A percentile compares a stretch with the other conserved stretches of the same genome.
Conservation (phyloP, 2,113 vertebrate species). For the Archilochus colubris region DNA sequence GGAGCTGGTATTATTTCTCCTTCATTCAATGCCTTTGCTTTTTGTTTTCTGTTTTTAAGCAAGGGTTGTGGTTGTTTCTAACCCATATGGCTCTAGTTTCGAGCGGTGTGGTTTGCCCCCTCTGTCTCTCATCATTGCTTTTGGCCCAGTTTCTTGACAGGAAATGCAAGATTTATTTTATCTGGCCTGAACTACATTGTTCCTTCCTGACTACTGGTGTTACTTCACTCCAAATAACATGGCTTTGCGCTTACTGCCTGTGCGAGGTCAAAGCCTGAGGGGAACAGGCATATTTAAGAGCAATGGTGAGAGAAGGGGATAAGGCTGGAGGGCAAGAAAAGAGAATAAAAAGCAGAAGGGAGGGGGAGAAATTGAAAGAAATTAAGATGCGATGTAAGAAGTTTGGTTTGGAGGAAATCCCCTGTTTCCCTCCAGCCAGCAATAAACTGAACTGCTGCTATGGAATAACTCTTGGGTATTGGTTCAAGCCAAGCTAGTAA, state of each 20-base stretch:
- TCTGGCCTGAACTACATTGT: slow-evolving; percentile 83
- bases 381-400: background rate
- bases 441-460: slow-evolving; percentile 7
- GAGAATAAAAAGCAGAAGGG: background rate
- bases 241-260: slow-evolving; percentile 68
- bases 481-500: background rate
- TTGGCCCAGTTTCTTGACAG: slow-evolving; percentile 80
- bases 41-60: slow-evolving; percentile 69
- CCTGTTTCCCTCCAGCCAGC: background rate
- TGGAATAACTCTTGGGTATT: background rate
- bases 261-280: slow-evolving; percentile 70
- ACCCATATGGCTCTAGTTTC: slow-evolving; percentile 61
- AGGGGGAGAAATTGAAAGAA: background rate
- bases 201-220: slow-evolving; percentile 84
- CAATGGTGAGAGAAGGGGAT: background rate
- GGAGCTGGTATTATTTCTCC: slow-evolving; percentile 40
- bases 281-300: slow-evolving; percentile 60
- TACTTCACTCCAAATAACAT: slow-evolving; percentile 77
- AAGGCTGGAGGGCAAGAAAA: background rate
- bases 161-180: slow-evolving; percentile 85
- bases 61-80: slow-evolving; percentile 59
- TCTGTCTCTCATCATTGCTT: slow-evolving; percentile 78
- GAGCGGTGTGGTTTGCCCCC: slow-evolving; percentile 68
- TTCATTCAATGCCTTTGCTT: slow-evolving; percentile 55
- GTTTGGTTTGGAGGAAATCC: slow-evolving; percentile 4